Evolutionary conservation across 2,888 invertebrate genomes (phyloP).

Genomic region (Mechanitis messenoides): DNA sequence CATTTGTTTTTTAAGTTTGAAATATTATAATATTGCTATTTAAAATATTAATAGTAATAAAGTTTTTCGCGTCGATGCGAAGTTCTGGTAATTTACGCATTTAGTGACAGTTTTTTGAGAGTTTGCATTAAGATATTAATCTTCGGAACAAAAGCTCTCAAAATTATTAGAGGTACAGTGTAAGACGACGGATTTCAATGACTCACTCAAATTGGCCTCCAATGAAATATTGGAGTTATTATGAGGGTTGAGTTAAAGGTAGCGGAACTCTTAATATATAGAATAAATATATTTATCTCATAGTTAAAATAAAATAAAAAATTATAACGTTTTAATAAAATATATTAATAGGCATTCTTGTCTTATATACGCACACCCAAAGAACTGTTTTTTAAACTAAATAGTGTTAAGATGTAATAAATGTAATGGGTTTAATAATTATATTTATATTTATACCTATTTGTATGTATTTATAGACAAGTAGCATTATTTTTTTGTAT

Average conservation of each 20-base stretch:
- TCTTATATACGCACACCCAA: too few species aligned
- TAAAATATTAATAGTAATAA: constrained; percentile 72
- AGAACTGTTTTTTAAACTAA: too few species aligned
- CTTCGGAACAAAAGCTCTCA: constrained; percentile 67
- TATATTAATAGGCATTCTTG: too few species aligned
- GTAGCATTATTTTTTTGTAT: too few species aligned
- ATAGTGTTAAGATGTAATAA: too few species aligned
- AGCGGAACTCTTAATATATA: constrained; percentile 9
- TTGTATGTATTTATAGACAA: too few species aligned
- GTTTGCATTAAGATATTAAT: constrained; percentile 50
- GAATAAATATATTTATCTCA: constrained; percentile 3
- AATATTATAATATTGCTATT: too few species aligned
- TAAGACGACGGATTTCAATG: constrained; percentile 62
- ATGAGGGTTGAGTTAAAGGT: constrained; percentile 23
- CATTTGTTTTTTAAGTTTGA: too few species aligned
- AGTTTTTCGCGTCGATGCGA: constrained; percentile 72
- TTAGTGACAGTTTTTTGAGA: too few species aligned
- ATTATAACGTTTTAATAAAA: background rate
- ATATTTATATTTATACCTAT: too few species aligned
- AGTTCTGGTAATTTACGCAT: constrained; percentile 71
- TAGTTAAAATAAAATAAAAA: constrained; percentile 7
- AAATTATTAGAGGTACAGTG: constrained; percentile 59
- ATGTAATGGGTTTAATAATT: too few species aligned
- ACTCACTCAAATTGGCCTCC: constrained; percentile 40
- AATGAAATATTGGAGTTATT: constrained; percentile 29